Evolutionary conservation across 2,797 vertebrate species (phyloP), one percentile per base, ranked within the genome.

Genomic region (Craterocephalus amniculus): DNA sequence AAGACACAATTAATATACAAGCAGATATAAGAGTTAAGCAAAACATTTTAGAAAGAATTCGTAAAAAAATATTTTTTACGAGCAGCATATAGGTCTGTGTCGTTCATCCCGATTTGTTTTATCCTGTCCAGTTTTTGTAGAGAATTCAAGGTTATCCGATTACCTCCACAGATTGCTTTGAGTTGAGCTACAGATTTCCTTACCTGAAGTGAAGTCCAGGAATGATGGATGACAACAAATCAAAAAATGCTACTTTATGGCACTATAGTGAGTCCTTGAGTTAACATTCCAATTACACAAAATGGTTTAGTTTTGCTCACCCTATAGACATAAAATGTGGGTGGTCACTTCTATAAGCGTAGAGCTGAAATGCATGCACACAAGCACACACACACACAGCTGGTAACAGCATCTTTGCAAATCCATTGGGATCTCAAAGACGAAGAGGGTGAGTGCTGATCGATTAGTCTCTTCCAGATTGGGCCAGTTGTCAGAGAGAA

Each of bases 371-470:
- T 27, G 22, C 31, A 32, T 31, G 58, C 20, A 36, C 54, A 73
- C 40, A 62, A 22, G 22, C 45, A 70, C 29, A 59, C 36, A 73
- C 62, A 57, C 36, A 70, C 71, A 80, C 43, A 62, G 67, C 60
- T 80, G 26, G 67, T 67, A 58, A 80, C 18, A 26, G 77, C 74
- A 65, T 78, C 73, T 78, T 87, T 59, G 57, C 63, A 68, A 54
- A 70, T 83, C 84, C 85, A 75, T 74, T 70, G 86, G 88, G 82
- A 90, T 81, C 80, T 71, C 70, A 35, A 89, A 89, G 83, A 92
- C 91, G 89, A 92, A 92, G 88, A 90, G 86, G 84, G 79, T 91
- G 92, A 93, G 90, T 89, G 89, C 76, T 85, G 16, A 93, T 94
- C 81, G 91, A 94, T 93, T 89, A 83, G 76, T 79, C 79, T 86